These are phyloP conservation scores for Machaerirhynchus nigripectus DNA, from an alignment of 2,113 vertebrate species.

Conservation along the genomic window DNA sequence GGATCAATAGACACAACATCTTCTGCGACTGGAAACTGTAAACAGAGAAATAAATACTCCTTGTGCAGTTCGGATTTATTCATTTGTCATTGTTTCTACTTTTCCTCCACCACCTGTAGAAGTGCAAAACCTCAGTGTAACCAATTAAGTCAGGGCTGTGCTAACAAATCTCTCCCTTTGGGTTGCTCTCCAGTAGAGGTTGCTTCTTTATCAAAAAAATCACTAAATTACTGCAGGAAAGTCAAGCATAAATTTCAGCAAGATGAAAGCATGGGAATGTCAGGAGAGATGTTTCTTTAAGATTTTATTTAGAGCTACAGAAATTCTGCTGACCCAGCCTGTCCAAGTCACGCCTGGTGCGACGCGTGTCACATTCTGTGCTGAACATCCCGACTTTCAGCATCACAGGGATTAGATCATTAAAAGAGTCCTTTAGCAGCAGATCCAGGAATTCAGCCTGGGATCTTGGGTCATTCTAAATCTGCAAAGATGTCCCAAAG, in stretches of 20 bases:
- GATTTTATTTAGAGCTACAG: neutral
- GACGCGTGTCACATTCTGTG: neutral
- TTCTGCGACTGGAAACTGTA: neutral
- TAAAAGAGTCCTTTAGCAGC: neutral
- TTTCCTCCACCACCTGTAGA: neutral
- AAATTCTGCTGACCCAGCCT: neutral
- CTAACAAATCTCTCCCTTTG: neutral
- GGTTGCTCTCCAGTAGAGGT: neutral
- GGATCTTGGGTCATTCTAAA: neutral
- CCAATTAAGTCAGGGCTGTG: neutral
- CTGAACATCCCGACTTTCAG: neutral
- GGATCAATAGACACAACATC: neutral
- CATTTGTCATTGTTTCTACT: neutral
- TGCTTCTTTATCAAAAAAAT: neutral
- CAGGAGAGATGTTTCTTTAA: neutral
- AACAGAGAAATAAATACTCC: neutral
- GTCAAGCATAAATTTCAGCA: neutral
- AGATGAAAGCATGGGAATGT: neutral
- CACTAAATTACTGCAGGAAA: neutral
- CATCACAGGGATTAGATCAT: neutral
- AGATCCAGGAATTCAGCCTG: conserved; percentile 2
- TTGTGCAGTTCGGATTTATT: neutral
- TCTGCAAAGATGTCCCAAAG: neutral
- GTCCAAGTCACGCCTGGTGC: neutral
- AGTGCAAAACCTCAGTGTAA: neutral